phyloP scores from a whole-genome alignment of 2,888 invertebrate species.

The Hartigia nigra region DNA sequence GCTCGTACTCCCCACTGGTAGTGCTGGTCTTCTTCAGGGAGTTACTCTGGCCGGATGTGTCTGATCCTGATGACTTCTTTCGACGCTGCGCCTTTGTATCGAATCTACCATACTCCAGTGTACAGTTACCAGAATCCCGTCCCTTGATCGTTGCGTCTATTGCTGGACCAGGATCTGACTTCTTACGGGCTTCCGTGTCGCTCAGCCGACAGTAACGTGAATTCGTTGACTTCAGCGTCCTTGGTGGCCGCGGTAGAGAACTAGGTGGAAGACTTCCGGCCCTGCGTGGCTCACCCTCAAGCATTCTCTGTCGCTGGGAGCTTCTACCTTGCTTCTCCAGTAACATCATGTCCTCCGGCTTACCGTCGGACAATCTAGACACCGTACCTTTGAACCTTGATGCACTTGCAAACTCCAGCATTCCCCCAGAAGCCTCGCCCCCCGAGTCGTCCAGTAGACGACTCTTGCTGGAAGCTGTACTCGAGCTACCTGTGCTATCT shows the following conservation, averaged over 20 bases:
- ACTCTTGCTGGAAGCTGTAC: slow-evolving; percentile 62
- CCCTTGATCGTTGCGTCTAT: slow-evolving; percentile 45
- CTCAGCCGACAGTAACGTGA: slow-evolving; percentile 61
- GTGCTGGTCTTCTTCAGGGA: slow-evolving; percentile 38
- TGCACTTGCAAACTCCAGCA: slow-evolving; percentile 60
- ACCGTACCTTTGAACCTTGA: slow-evolving; percentile 52
- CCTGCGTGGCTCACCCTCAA: slow-evolving; percentile 63
- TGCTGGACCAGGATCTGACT: slow-evolving; percentile 54
- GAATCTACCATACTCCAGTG: slow-evolving; percentile 58
- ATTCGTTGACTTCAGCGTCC: slow-evolving; percentile 65
- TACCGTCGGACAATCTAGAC: slow-evolving; percentile 63
- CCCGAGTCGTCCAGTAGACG: slow-evolving; percentile 59
- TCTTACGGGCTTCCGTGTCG: slow-evolving; percentile 60
- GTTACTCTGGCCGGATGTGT: slow-evolving; percentile 36
- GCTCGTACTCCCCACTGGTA: slow-evolving; percentile 74
- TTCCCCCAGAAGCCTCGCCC: slow-evolving; percentile 55
- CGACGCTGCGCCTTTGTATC: slow-evolving; percentile 53
- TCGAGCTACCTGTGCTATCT: slow-evolving; percentile 64
- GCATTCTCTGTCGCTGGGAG: slow-evolving; percentile 79
- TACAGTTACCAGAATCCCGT: slow-evolving; percentile 64
- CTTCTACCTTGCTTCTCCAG: slow-evolving; percentile 82
- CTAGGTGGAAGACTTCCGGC: slow-evolving; percentile 77
- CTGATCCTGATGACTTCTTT: slow-evolving; percentile 51
- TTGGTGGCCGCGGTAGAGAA: slow-evolving; percentile 77
- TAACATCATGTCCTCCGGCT: slow-evolving; percentile 78